A percentile compares a stretch with the other conserved stretches of the same genome.
phyloP scores from a whole-genome alignment of 2,797 vertebrate species.

The Neopelma chrysocephalum region DNA sequence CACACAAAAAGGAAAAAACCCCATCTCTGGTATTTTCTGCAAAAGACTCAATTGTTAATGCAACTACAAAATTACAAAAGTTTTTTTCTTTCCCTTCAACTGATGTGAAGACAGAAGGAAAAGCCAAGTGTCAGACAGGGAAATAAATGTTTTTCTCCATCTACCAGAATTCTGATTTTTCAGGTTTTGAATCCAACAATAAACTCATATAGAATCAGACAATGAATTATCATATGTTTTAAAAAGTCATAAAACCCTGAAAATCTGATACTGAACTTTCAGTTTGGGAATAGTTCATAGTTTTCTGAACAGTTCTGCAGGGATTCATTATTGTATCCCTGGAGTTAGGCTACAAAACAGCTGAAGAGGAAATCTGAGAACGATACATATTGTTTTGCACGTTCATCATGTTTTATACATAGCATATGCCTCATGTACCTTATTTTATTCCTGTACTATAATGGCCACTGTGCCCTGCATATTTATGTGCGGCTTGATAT shows the following conservation, averaged over 20 bases:
- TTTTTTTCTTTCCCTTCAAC: background rate
- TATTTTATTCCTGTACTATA: background rate
- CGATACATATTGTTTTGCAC: background rate
- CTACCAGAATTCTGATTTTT: background rate
- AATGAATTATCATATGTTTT: background rate
- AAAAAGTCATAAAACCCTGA: background rate
- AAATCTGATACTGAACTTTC: background rate
- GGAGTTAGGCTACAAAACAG: background rate
- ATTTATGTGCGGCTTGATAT: background rate
- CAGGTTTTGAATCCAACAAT: background rate
- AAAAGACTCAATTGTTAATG: background rate
- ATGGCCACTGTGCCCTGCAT: background rate
- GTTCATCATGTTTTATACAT: background rate
- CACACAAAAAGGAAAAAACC: fast-evolving
- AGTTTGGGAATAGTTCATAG: background rate
- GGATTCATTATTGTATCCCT: background rate
- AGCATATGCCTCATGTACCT: background rate
- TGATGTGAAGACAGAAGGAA: background rate
- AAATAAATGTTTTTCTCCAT: background rate
- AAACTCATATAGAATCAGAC: background rate
- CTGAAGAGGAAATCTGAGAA: background rate
- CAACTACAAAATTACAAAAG: background rate
- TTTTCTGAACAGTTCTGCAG: background rate
- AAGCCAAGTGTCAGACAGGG: background rate
- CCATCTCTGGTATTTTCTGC: background rate